Evolutionary conservation across 2,888 invertebrate species (phyloP), one percentile per base, ranked within the genome.

Genomic region (Ischnura elegans): DNA sequence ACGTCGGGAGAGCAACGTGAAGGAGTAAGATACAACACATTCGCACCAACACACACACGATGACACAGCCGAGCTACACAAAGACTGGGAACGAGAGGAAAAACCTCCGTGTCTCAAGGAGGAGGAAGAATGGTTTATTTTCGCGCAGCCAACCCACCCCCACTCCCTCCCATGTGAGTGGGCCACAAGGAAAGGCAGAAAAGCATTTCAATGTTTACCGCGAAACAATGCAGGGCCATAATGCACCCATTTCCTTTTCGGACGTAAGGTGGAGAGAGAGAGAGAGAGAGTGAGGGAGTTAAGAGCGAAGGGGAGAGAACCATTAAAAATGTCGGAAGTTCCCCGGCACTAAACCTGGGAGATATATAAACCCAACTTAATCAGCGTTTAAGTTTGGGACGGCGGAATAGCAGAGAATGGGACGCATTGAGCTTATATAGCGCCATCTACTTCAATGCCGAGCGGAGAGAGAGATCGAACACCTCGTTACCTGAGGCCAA

Each of bases 281-380:
- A 16, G 87, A 5, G 51, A 10, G 36, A 51, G 42, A 47, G 13
- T 36, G 76, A 16, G 87, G 2, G 51, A 10, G 36, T 36, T 21
- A 47, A n/a, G 36, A 87, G 46, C 45, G 29, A 51, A 51, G n/a
- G 29, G 87, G n/a, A 4, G 87, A 47, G 51, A 5, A 19, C 36
- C 36, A 87, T 87, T 87, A 87, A 87, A 51, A 87, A 87, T 45
- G 51, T 51, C 42, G 87, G 51, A 36, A 21, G 42, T 36, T 87
- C 29, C 47, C 8, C 47, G 6, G 29, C 10, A 76, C 36, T 76
- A 76, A 76, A 76, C 29, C 76, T 13, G 10, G 16, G 36, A 36
- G 36, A 76, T 76, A 36, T 76, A 76, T 25, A 8, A 36, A 2
- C 2, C 13, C 19, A 61, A n/a, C 36, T 76, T 29, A 76, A 36